Percentiles rank a stretch among this genome's conserved stretches.
These are phyloP conservation scores for Noctua comes DNA, from an alignment of 2,888 invertebrate genomes.

Conservation along the genomic window DNA sequence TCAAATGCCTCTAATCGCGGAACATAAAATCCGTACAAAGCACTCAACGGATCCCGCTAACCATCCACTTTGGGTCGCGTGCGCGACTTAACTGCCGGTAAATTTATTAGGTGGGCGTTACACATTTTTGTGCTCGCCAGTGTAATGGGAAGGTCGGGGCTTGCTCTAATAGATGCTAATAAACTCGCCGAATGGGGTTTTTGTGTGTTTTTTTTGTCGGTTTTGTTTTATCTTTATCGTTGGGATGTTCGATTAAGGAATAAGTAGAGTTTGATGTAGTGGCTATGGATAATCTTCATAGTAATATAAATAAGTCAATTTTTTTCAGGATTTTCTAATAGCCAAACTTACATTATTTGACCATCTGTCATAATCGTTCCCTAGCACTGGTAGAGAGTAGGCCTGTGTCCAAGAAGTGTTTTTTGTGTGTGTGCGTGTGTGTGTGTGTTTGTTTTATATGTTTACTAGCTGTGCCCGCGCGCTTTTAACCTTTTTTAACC, in stretches of 20 bases:
- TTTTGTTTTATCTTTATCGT: conserved; percentile 24
- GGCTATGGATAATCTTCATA: not conserved
- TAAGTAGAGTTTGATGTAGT: conserved; percentile 31
- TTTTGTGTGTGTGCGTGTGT: not conserved
- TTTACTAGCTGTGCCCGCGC: no score
- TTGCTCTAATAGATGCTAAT: conserved; percentile 69
- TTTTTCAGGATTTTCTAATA: not conserved
- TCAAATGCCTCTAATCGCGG: conserved; percentile 64
- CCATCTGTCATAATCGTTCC: not conserved
- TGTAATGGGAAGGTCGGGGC: conserved; percentile 67
- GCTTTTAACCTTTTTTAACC: no score
- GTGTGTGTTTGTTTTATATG: no score
- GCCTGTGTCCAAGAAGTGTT: not conserved
- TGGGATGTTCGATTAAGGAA: conserved; percentile 9
- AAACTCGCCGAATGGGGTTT: conserved; percentile 55
- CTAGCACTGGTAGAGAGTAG: not conserved
- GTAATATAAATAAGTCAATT: not conserved
- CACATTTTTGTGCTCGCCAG: conserved; percentile 72
- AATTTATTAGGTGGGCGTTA: conserved; percentile 76
- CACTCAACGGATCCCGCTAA: conserved; percentile 66
- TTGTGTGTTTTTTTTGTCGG: conserved; percentile 15
- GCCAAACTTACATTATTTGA: not conserved
- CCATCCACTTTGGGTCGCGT: conserved; percentile 70
- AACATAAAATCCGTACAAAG: conserved; percentile 71
- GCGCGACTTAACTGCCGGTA: conserved; percentile 72